Evolutionary conservation across 2,888 invertebrate species (phyloP).

Genomic region (Scrobipalpa atriplicella): DNA sequence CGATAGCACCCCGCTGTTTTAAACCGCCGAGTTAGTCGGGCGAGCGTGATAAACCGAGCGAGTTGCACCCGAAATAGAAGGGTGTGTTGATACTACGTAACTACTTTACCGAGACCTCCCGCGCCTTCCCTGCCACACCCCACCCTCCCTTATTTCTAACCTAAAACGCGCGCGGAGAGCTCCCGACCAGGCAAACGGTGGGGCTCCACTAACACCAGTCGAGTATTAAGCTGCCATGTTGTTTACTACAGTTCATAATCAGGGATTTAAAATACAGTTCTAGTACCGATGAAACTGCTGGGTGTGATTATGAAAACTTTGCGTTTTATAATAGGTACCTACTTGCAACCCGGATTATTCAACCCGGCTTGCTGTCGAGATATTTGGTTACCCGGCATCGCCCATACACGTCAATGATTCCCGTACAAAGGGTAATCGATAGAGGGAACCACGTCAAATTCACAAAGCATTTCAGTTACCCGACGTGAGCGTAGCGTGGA

Average conservation of each 20-base stretch:
- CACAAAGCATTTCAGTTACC: slow-evolving; percentile 26
- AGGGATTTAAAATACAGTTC: slow-evolving; percentile 27
- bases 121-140: not conserved
- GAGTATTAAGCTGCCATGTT: slow-evolving; percentile 25
- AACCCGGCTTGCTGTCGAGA: too few relatives aligned
- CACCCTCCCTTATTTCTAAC: slow-evolving; percentile 7
- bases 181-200: not conserved
- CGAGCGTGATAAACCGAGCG: slow-evolving; percentile 26
- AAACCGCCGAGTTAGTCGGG: slow-evolving; percentile 26
- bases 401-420: slow-evolving; percentile 19
- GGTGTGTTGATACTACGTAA: slow-evolving; percentile 26
- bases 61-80: slow-evolving; percentile 27
- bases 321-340: slow-evolving; percentile 1
- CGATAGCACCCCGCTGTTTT: slow-evolving; percentile 28
- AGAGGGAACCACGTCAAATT: slow-evolving; percentile 26
- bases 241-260: slow-evolving; percentile 27
- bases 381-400: slow-evolving; percentile 6
- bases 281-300: slow-evolving; percentile 11
- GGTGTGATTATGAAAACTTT: slow-evolving; percentile 21
- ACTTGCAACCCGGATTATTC: not conserved
- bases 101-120: slow-evolving; percentile 13
- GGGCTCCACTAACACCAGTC: slow-evolving; percentile 11
- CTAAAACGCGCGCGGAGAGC: not conserved
- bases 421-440: slow-evolving; percentile 26
- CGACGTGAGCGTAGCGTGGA: slow-evolving; percentile 4